Percentiles rank a stretch among this genome's conserved stretches.
Evolutionary conservation across 2,797 vertebrate species (phyloP).

Genomic region (Spheniscus humboldti): DNA sequence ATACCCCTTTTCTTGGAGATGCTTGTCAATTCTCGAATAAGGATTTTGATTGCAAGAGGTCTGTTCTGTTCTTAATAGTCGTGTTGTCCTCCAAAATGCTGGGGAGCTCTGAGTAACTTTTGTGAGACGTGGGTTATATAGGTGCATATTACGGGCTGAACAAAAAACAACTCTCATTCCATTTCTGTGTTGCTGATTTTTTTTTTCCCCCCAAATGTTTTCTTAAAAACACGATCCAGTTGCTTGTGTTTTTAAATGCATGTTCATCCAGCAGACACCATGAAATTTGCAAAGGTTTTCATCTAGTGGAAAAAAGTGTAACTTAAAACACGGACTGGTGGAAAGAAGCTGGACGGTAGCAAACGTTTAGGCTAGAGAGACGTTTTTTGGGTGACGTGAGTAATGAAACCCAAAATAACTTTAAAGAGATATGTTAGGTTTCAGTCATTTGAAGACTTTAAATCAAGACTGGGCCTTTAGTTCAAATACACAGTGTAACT

Average conservation of each 20-base stretch:
- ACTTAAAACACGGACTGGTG: background rate
- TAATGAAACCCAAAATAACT: background rate
- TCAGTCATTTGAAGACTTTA: background rate
- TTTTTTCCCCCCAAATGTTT: background rate
- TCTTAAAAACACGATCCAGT: background rate
- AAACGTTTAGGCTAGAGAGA: background rate
- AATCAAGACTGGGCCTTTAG: background rate
- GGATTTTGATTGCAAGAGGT: slow-evolving; percentile 67
- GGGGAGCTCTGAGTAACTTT: background rate
- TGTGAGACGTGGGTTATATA: background rate
- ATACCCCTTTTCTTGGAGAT: slow-evolving; percentile 78
- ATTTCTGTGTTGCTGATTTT: background rate
- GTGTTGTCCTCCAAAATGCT: slow-evolving; percentile 73
- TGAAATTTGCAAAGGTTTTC: background rate
- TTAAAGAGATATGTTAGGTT: background rate
- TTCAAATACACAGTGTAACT: background rate
- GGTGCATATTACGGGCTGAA: background rate
- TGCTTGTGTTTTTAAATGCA: background rate
- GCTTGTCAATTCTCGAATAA: slow-evolving; percentile 66
- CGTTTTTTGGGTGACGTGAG: background rate
- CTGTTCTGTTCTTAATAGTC: slow-evolving; percentile 61
- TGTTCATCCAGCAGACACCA: background rate
- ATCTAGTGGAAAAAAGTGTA: background rate
- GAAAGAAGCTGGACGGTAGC: background rate
- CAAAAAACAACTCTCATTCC: background rate